Evolutionary conservation across 1,140 invertebrate species (phyloP).

Genomic region (Heterodera schachtii): DNA sequence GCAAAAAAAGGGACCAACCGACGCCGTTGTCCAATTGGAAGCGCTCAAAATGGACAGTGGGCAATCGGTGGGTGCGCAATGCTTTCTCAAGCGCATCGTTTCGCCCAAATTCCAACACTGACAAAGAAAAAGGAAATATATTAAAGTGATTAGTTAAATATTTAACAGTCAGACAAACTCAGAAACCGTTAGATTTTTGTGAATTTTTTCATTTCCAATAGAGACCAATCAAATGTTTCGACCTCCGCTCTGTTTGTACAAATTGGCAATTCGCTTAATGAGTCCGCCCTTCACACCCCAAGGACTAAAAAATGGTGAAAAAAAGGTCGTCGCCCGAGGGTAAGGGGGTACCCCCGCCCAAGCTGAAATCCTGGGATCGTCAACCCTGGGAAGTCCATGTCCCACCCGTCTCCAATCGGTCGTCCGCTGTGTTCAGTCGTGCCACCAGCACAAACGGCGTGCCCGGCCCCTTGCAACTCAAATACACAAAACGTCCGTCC

Average conservation of each 20-base stretch:
- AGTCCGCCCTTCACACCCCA: too few species aligned
- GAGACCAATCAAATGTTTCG: neutral
- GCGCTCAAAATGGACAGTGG: slow-evolving; percentile 51
- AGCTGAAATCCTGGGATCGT: too few species aligned
- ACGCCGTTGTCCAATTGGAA: slow-evolving; percentile 49
- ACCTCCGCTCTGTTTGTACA: too few species aligned
- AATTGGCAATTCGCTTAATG: too few species aligned
- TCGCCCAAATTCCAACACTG: slow-evolving; percentile 45
- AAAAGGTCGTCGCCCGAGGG: too few species aligned
- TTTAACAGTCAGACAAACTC: neutral
- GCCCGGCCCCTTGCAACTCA: slow-evolving; percentile 47
- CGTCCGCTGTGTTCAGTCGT: slow-evolving; percentile 22
- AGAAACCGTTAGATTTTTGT: neutral
- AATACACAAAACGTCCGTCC: slow-evolving; percentile 18
- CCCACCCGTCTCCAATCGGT: slow-evolving; percentile 7
- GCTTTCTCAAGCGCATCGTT: slow-evolving; percentile 47
- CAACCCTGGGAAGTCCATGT: too few species aligned
- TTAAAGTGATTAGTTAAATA: neutral
- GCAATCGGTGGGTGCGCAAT: slow-evolving; percentile 43
- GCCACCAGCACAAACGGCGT: slow-evolving; percentile 40
- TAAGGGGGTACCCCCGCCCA: too few species aligned
- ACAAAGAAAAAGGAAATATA: neutral
- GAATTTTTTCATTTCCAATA: neutral
- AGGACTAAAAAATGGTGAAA: too few species aligned
- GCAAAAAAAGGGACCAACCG: slow-evolving; percentile 22